These are phyloP conservation scores for Ahaetulla prasina DNA, from an alignment of 2,113 vertebrate genomes.

Conservation along the genomic window DNA sequence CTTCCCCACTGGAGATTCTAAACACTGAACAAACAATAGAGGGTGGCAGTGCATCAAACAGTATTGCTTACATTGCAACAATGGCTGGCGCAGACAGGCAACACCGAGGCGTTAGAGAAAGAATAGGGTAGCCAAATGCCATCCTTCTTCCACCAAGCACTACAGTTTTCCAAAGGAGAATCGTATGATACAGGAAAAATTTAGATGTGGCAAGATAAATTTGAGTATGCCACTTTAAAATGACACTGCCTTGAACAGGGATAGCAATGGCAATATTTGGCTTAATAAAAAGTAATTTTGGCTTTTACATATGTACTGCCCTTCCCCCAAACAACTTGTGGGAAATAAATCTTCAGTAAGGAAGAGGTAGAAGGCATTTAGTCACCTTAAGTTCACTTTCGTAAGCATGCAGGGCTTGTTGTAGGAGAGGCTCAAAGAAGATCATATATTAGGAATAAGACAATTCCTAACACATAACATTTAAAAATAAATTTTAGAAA, in stretches of 20 bases:
- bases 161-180: slow-evolving; percentile 65
- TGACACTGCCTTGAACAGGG: slow-evolving; percentile 75
- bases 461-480: slow-evolving; percentile 64
- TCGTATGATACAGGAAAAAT: slow-evolving; percentile 27
- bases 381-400: slow-evolving; percentile 81
- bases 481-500: slow-evolving; percentile 66
- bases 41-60: slow-evolving; percentile 99
- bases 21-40: slow-evolving; percentile 99
- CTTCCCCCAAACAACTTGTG: slow-evolving; percentile 71
- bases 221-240: slow-evolving; percentile 69
- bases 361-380: slow-evolving; percentile 92
- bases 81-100: slow-evolving; percentile 93
- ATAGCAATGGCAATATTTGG: slow-evolving; percentile 76
- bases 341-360: slow-evolving; percentile 86
- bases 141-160: slow-evolving; percentile 83
- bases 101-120: slow-evolving; percentile 88
- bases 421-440: slow-evolving; percentile 65
- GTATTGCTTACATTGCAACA: slow-evolving; percentile 93
- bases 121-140: slow-evolving; percentile 85
- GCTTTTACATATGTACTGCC: slow-evolving; percentile 70
- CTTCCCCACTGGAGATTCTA: slow-evolving; percentile 99
- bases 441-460: slow-evolving; percentile 58
- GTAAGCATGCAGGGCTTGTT: slow-evolving; percentile 79
- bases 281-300: slow-evolving; percentile 69
- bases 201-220: slow-evolving; percentile 63